Conservation (phyloP, 2,113 vertebrate genomes). For the Rhizomys pruinosus region DNA sequence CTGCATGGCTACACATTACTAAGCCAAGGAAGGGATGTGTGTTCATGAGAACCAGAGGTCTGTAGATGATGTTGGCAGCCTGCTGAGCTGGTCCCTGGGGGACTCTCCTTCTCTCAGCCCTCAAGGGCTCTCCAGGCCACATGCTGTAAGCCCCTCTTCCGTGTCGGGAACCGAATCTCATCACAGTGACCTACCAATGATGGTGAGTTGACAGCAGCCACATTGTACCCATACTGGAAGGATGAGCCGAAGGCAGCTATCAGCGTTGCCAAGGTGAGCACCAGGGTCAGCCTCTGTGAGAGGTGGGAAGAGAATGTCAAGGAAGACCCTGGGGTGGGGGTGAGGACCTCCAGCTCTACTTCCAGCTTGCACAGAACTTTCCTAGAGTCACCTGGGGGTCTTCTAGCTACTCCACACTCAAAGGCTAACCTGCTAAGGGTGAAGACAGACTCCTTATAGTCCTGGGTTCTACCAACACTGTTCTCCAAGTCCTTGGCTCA, state of each 20-base stretch:
- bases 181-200: conserved; percentile 84
- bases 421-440: neutral
- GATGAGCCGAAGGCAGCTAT: conserved; percentile 95
- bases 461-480: no score
- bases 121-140: accelerated
- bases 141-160: neutral
- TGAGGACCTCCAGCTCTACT: neutral
- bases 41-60: neutral
- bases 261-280: conserved; percentile 87
- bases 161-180: accelerated
- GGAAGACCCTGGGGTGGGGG: neutral
- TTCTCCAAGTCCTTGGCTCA: neutral
- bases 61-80: neutral
- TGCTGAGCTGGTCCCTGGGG: neutral
- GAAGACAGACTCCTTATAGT: neutral
- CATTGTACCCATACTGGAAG: conserved; percentile 98
- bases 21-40: neutral
- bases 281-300: conserved; percentile 87
- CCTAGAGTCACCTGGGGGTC: accelerated
- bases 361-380: accelerated
- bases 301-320: neutral
- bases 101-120: neutral
- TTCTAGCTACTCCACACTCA: accelerated
- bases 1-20: neutral
- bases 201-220: conserved; percentile 94